These are phyloP conservation scores for Nicator chloris DNA, from an alignment of 2,113 vertebrate genomes.

Conservation along the genomic window DNA sequence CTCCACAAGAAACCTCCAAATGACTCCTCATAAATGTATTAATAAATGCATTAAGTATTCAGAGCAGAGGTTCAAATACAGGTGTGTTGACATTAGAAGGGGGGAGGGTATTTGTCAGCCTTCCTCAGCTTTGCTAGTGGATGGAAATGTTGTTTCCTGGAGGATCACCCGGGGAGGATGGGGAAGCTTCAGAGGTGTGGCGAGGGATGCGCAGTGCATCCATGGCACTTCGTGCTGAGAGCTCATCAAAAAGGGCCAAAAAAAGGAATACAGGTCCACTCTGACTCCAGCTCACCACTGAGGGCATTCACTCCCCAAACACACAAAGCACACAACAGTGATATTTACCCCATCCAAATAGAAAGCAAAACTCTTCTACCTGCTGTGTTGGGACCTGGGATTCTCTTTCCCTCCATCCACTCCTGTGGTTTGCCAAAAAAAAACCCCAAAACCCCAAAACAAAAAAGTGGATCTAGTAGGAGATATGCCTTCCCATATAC, in stretches of 20 bases:
- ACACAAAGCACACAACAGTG: background rate
- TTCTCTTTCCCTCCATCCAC: background rate
- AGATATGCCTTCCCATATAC: background rate
- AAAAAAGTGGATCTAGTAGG: background rate
- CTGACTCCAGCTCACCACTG: background rate
- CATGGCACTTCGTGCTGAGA: background rate
- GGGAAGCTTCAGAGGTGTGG: background rate
- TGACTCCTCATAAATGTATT: constrained; percentile 37
- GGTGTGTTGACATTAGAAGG: background rate
- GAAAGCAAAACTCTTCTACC: background rate
- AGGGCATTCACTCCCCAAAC: background rate
- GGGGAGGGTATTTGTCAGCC: background rate
- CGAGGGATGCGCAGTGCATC: background rate
- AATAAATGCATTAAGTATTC: constrained; percentile 21
- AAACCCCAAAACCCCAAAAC: background rate
- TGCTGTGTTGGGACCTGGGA: background rate
- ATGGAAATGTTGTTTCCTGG: background rate
- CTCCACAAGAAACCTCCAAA: background rate
- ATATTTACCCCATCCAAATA: background rate
- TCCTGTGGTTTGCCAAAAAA: background rate
- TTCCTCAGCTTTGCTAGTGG: background rate
- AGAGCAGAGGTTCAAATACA: constrained; percentile 12
- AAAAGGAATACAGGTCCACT: background rate
- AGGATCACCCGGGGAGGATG: background rate
- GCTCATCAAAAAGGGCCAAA: background rate